Percentiles rank a stretch among this genome's conserved stretches.
Conservation (phyloP, 2,888 invertebrate species). For the Andrena flavipes region DNA sequence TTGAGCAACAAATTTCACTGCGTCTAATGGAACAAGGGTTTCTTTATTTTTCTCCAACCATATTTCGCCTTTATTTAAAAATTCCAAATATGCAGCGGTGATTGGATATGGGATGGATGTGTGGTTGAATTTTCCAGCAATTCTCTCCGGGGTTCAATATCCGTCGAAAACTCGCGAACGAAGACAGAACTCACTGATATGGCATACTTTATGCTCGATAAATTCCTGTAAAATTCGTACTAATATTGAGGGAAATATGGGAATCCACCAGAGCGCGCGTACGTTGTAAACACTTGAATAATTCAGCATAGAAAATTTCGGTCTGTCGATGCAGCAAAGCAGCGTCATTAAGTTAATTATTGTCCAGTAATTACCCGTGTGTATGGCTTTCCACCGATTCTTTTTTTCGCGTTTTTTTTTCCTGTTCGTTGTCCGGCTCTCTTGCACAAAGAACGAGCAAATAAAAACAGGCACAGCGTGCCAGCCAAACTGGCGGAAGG, state of each 20-base stretch:
- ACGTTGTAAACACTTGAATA: constrained; percentile 64
- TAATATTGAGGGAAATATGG: constrained; percentile 24
- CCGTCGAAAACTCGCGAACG: constrained; percentile 53
- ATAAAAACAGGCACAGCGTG: constrained; percentile 53
- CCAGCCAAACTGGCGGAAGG: background rate
- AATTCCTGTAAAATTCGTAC: constrained; percentile 64
- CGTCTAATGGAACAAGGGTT: no score
- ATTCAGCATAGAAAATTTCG: constrained; percentile 57
- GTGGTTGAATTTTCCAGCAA: constrained; percentile 30
- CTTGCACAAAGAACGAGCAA: constrained; percentile 59
- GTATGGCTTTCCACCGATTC: constrained; percentile 53
- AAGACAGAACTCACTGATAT: constrained; percentile 53
- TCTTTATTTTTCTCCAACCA: no score
- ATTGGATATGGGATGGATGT: background rate
- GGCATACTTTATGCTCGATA: constrained; percentile 60
- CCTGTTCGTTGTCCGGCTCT: constrained; percentile 34
- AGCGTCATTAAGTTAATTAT: constrained; percentile 72
- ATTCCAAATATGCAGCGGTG: no score
- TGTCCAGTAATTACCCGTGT: constrained; percentile 64
- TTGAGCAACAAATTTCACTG: no score
- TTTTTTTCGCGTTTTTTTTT: constrained; percentile 32
- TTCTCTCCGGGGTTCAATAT: constrained; percentile 36
- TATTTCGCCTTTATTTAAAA: no score
- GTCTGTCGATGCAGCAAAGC: constrained; percentile 41
- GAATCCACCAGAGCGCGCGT: constrained; percentile 31